Conservation (phyloP, 2,888 invertebrate genomes). For the Eristalis arbustorum region DNA sequence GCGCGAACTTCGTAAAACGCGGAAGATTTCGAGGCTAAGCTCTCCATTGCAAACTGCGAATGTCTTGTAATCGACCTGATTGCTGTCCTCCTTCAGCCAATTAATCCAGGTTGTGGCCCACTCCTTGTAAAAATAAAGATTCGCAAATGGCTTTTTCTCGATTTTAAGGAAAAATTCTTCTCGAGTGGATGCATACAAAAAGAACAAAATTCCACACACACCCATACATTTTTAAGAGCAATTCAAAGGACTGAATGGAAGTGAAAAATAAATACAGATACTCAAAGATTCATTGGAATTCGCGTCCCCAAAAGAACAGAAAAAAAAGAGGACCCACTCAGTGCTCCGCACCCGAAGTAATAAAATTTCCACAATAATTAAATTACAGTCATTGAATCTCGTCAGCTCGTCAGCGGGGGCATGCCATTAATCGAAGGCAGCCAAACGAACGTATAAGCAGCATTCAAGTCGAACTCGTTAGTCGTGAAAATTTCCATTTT, state of each 20-base stretch:
- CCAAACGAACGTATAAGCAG: not conserved
- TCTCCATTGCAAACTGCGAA: no score
- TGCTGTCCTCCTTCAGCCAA: no score
- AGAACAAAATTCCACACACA: not conserved
- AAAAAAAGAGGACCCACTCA: not conserved
- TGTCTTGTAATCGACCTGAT: no score
- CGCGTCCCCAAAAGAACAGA: not conserved
- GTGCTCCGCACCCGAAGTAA: not conserved
- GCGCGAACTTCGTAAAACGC: no score
- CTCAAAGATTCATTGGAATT: not conserved
- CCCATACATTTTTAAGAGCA: not conserved
- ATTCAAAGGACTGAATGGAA: not conserved
- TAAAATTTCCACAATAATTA: not conserved
- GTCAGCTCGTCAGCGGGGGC: not conserved
- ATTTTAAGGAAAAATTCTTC: no score
- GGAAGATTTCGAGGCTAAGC: no score
- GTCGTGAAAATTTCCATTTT: conserved; percentile 44
- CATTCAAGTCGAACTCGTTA: conserved; percentile 10
- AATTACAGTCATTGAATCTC: not conserved
- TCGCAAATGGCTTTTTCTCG: no score
- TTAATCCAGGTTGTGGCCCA: no score
- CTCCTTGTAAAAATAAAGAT: no score
- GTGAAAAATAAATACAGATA: not conserved
- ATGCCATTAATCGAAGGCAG: not conserved
- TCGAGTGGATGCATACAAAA: no score